A percentile compares a stretch with the other conserved stretches of the same genome.
These are phyloP conservation scores for Lutjanus campechanus DNA, from an alignment of 2,797 vertebrate species.

Conservation along the genomic window DNA sequence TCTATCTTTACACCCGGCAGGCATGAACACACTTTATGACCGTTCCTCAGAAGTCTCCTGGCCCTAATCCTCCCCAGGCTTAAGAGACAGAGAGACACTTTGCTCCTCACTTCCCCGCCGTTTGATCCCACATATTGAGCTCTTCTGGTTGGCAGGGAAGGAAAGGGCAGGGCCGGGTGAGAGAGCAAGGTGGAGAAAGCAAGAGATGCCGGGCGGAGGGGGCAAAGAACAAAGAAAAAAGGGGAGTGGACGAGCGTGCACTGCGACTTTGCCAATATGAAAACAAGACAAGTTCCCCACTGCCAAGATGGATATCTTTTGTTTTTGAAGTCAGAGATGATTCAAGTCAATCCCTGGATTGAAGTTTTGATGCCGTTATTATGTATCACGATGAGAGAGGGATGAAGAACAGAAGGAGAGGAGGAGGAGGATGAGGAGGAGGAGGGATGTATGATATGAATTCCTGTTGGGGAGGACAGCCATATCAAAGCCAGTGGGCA, in stretches of 20 bases:
- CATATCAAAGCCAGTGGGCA: constrained; percentile 59
- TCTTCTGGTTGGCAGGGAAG: constrained; percentile 43
- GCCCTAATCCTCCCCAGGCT: constrained; percentile 54
- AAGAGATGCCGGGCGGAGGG: constrained; percentile 7
- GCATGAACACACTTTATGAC: constrained; percentile 56
- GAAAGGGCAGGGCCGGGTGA: constrained; percentile 11
- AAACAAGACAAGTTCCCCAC: constrained; percentile 49
- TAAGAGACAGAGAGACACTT: constrained; percentile 59
- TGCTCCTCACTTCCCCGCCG: constrained; percentile 50
- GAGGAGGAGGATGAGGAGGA: constrained; percentile 37
- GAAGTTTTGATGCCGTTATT: constrained; percentile 56
- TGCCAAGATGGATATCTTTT: constrained; percentile 62
- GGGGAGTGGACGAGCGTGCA: constrained; percentile 12
- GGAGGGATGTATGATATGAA: constrained; percentile 48
- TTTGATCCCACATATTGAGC: constrained; percentile 68
- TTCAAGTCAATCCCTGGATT: constrained; percentile 52
- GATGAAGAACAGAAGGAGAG: constrained; percentile 49
- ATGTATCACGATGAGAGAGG: constrained; percentile 53
- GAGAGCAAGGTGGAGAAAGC: constrained; percentile 38
- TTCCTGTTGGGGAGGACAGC: constrained; percentile 62
- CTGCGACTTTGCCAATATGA: constrained; percentile 45
- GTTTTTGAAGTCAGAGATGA: constrained; percentile 64
- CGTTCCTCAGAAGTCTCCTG: constrained; percentile 53
- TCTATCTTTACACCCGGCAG: constrained; percentile 32
- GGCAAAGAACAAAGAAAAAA: constrained; percentile 45